Evolutionary conservation across 2,888 invertebrate genomes (phyloP).

Genomic region (Cosmopolites sordidus): DNA sequence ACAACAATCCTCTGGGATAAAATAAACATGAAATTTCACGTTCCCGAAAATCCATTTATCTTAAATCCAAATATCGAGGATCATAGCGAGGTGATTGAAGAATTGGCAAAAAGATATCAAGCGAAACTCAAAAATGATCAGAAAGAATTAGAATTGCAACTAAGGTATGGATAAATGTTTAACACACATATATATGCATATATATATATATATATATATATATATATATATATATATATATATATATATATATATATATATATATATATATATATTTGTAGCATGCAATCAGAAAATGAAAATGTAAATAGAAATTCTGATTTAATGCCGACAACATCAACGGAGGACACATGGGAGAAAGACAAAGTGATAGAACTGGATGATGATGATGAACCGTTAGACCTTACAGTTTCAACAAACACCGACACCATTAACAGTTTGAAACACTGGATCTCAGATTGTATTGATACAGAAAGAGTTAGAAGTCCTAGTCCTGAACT

Average conservation of each 20-base stretch:
- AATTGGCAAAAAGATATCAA: constrained; percentile 46
- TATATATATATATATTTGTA: too few relatives aligned
- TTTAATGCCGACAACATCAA: too few relatives aligned
- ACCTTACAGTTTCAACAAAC: constrained; percentile 12
- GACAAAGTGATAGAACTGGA: constrained; percentile 10
- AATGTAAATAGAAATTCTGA: too few relatives aligned
- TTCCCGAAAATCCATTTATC: constrained; percentile 56
- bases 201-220: too few relatives aligned
- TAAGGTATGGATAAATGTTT: constrained; percentile 3
- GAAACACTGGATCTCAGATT: constrained; percentile 34
- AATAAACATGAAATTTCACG: constrained; percentile 47
- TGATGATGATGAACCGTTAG: constrained; percentile 20
- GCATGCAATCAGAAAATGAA: too few relatives aligned
- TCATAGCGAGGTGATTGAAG: constrained; percentile 47
- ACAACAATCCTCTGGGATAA: neutral
- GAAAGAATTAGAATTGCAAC: constrained; percentile 19
- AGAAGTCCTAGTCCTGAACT: constrained; percentile 35
- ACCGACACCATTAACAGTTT: constrained; percentile 30
- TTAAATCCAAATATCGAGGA: constrained; percentile 52
- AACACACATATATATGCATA: neutral
- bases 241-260: too few relatives aligned
- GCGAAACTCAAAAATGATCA: constrained; percentile 29
- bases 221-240: too few relatives aligned
- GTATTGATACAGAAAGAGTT: constrained; percentile 29
- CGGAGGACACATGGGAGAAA: constrained; percentile 7